phyloP scores from a whole-genome alignment of 2,113 vertebrate species.

The Amblyornis subalaris region DNA sequence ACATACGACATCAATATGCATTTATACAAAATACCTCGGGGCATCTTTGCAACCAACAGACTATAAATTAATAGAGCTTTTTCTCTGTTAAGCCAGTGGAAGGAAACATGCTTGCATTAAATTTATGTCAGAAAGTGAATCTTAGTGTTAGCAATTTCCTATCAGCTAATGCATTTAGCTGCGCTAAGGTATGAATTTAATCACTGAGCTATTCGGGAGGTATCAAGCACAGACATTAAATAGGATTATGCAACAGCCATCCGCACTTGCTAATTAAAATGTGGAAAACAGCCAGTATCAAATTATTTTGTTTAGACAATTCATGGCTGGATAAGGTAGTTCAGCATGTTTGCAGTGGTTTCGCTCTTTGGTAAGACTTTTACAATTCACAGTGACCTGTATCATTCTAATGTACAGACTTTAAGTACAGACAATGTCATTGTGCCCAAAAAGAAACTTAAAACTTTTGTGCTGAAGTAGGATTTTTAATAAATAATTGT shows the following conservation, averaged over 20 bases:
- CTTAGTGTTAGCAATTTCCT: not conserved
- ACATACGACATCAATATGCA: not conserved
- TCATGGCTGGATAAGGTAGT: not conserved
- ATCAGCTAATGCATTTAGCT: not conserved
- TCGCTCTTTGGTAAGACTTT: not conserved
- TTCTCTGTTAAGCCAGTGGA: not conserved
- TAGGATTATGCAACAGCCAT: conserved; percentile 12
- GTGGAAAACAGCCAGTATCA: conserved; percentile 29
- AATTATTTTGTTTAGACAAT: conserved; percentile 23
- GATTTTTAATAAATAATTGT: not conserved
- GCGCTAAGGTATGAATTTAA: conserved; percentile 11
- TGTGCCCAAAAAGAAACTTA: not conserved
- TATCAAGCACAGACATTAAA: conserved; percentile 31
- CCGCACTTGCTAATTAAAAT: conserved; percentile 45
- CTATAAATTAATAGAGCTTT: not conserved
- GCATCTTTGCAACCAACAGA: not conserved
- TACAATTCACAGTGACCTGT: not conserved
- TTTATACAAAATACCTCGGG: conserved; percentile 5
- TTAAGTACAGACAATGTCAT: not conserved
- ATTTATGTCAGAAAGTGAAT: not conserved
- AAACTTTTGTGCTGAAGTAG: not conserved
- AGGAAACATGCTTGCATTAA: not conserved
- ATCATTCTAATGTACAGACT: not conserved
- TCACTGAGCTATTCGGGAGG: not conserved
- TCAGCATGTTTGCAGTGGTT: not conserved